Percentiles rank a stretch among this genome's conserved stretches.
Conservation (phyloP, 2,888 invertebrate species). For the Zygogramma bicolorata region DNA sequence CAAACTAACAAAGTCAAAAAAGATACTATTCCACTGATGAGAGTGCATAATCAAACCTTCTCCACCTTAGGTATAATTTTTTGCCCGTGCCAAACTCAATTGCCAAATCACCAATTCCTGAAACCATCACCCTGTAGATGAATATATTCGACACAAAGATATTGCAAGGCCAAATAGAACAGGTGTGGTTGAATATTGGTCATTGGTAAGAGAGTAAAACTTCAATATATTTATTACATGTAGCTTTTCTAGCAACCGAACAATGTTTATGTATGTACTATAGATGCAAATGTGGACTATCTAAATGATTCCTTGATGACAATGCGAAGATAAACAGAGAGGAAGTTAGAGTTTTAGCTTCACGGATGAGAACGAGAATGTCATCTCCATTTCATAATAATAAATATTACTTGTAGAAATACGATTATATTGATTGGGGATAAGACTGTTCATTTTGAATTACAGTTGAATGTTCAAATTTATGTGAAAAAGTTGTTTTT, state of each 20-base stretch:
- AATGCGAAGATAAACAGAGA: not conserved
- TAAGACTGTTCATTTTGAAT: too few relatives aligned
- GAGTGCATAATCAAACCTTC: not conserved
- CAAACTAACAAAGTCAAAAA: not conserved
- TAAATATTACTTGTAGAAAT: too few relatives aligned
- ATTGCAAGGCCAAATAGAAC: not conserved
- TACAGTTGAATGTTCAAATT: too few relatives aligned
- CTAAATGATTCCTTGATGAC: not conserved
- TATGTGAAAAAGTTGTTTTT: too few relatives aligned
- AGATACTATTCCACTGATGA: not conserved
- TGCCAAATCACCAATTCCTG: slow-evolving; percentile 1
- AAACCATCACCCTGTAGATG: slow-evolving; percentile 1
- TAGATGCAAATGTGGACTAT: slow-evolving; percentile 1
- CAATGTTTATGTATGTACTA: slow-evolving; percentile 21
- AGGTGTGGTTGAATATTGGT: slow-evolving; percentile 10
- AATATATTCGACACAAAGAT: not conserved
- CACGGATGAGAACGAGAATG: not conserved
- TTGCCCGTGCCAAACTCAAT: not conserved
- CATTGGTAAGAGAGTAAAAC: slow-evolving; percentile 3
- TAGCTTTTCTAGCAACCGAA: slow-evolving; percentile 20
- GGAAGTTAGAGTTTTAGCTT: not conserved
- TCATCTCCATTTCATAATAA: too few relatives aligned
- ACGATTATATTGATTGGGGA: too few relatives aligned
- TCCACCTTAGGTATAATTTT: not conserved
- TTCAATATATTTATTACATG: slow-evolving; percentile 20